Base-by-base conservation (phyloP, 2,888 invertebrate species). In the Sesia bembeciformis region DNA sequence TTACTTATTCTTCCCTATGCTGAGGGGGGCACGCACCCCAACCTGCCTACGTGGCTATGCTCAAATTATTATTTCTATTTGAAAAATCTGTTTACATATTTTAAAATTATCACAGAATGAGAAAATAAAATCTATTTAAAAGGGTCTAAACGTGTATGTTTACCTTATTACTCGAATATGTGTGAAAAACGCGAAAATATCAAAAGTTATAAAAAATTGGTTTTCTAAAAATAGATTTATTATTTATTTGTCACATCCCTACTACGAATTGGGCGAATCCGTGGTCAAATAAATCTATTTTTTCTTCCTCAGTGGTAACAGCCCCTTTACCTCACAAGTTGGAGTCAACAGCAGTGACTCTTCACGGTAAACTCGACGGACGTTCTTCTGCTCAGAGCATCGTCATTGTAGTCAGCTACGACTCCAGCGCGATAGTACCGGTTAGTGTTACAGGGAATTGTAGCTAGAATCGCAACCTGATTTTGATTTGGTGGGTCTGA, bases 381-480 rank as follows among this genome's bases (percentile, higher is more conserved):
- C 88, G 91, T 61, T 92, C 94, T 39, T 91, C 94, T 55, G 87
- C 95, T 3, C 96, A 97, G 54, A 96, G 97, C 5, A 94, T 99
- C 60, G 94, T 97, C 3, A 88, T 99, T 53, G 96, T 97, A 4
- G 96, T 98, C 0, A 96, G 98, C 89, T 97, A 98, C 68, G 99
- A 99, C 74, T 94, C 97, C 23, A 94, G 95, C 67, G 96, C 96
- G 53, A 90, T 96, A 56, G 95, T 96, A 40, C 97, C 99, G 56
- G 98, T 98, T 87, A 23, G 23, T 23, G 23, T 23, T 23, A 23
- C 23, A 23, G 23, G 2, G 23, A 23, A 23, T 2, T 23, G 23
- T 23, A 23, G 23, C 23, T 23, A 23, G 23, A 23, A 23, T 23
- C 23, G 23, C 23, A 23, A 2, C 23, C 23, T 23, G 23, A 23